Conservation (phyloP, 2,113 vertebrate genomes). For the Regulus satrapa region DNA sequence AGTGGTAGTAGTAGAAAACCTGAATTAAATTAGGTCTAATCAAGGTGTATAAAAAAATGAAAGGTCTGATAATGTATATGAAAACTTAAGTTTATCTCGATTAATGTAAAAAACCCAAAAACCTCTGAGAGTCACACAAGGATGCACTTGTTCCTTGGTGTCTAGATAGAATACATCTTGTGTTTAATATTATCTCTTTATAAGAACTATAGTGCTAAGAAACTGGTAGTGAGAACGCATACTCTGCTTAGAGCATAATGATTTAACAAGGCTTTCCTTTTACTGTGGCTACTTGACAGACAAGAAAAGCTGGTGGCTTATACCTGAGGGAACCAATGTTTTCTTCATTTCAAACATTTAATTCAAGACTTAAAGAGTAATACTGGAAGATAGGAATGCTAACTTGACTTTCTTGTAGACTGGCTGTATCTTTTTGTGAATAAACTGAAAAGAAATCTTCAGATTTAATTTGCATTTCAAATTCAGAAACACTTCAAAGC, state of each 20-base stretch:
- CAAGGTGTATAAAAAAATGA: not conserved
- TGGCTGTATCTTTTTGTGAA: not conserved
- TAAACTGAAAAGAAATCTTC: not conserved
- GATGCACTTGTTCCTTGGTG: not conserved
- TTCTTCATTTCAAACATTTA: not conserved
- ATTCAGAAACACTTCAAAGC: not conserved
- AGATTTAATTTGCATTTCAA: slow-evolving; percentile 7
- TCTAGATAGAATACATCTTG: not conserved
- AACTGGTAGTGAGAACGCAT: not conserved
- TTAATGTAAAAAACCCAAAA: not conserved
- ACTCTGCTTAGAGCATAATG: not conserved
- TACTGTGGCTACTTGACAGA: not conserved
- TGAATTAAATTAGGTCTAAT: not conserved
- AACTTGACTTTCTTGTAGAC: not conserved
- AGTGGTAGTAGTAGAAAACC: not conserved
- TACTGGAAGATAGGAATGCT: not conserved
- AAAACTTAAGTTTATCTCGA: not conserved
- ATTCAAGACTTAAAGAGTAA: not conserved
- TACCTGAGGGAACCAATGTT: not conserved
- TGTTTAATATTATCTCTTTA: not conserved
- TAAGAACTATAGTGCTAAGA: not conserved
- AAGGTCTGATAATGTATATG: not conserved
- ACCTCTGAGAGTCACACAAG: not conserved
- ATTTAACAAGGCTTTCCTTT: not conserved
- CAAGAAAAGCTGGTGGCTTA: not conserved